phyloP scores from a whole-genome alignment of 2,797 vertebrate species.

The Pseudocheirus occidentalis region DNA sequence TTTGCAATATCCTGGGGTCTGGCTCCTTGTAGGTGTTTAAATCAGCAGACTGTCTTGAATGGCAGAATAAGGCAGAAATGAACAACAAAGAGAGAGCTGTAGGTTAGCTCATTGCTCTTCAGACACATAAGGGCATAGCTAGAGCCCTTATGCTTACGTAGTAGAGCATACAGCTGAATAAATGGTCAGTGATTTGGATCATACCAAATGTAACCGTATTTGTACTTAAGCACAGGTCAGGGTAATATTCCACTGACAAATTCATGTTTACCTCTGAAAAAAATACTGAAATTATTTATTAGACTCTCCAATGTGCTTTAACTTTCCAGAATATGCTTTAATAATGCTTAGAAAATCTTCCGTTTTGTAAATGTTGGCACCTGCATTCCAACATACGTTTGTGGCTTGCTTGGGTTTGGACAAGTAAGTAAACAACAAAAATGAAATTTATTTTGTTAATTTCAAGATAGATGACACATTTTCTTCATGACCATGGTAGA shows the following conservation, averaged over 20 bases:
- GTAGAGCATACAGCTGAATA: conserved; percentile 20
- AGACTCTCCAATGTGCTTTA: neutral
- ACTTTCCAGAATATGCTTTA: neutral
- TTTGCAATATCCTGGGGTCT: neutral
- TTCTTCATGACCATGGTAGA: neutral
- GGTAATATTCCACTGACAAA: neutral
- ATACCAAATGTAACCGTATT: conserved; percentile 42
- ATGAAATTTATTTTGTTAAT: conserved; percentile 11
- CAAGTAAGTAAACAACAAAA: neutral
- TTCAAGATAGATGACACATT: neutral
- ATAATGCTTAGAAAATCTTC: neutral
- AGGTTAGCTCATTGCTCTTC: neutral
- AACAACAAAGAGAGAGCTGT: neutral
- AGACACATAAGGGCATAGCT: conserved; percentile 26
- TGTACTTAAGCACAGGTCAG: conserved; percentile 10
- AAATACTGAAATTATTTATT: conserved; percentile 34
- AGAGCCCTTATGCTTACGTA: neutral
- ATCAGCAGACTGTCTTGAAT: neutral
- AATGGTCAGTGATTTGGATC: conserved; percentile 23
- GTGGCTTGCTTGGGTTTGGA: neutral
- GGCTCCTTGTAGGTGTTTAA: conserved; percentile 24
- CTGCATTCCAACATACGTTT: neutral
- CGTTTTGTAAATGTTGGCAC: neutral
- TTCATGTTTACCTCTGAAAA: neutral
- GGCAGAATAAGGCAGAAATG: neutral